Evolutionary conservation across 2,113 vertebrate genomes (phyloP), one percentile per base, ranked within the genome.

Genomic region (Stigmatopora nigra): DNA sequence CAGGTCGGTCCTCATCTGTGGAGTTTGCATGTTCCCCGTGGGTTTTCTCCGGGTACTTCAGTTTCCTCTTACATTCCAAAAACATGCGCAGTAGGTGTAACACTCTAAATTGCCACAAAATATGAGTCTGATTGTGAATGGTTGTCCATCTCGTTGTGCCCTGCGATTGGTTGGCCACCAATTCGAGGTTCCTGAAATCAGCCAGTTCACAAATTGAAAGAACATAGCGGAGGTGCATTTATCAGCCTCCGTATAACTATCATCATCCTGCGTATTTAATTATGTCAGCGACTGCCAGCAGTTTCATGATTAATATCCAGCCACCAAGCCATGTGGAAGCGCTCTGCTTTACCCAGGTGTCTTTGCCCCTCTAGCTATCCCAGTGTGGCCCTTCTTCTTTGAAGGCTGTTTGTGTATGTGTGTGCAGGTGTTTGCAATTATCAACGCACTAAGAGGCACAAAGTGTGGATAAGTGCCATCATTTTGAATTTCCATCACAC

Each of bases 391-490:
- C 69, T 76, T 45, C 83, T 88, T 86, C 84, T 88, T 88, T 88
- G 81, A 84, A 88, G 81, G 81, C 69, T 65, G 71, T 70, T 66
- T 52, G 62, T 67, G 53, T 64, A 71, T 20, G 63, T 80, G 75
- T 70, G 79, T 81, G 82, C 91, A 92, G 89, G 86, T 92, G 90
- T 90, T 91, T 89, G 87, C 84, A 89, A 90, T 92, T 90, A 91
- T 82, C 84, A 86, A 82, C 85, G 80, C 49, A 86, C 90, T 90
- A 89, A 89, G 85, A 90, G 89, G 90, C 90, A 91, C 87, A 89
- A 89, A 84, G 89, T 89, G 88, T 88, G 87, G 89, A 89, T 91
- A 88, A 91, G 89, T 89, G 87, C 84, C 84, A 90, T 91, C 89
- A 86, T 89, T 90, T 86, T 81, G 82, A 88, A 89, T 92, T 90